Percentiles rank a stretch among this genome's conserved stretches.
Evolutionary conservation across 2,888 invertebrate genomes (phyloP).

Genomic region (Muschampia plurimacula): DNA sequence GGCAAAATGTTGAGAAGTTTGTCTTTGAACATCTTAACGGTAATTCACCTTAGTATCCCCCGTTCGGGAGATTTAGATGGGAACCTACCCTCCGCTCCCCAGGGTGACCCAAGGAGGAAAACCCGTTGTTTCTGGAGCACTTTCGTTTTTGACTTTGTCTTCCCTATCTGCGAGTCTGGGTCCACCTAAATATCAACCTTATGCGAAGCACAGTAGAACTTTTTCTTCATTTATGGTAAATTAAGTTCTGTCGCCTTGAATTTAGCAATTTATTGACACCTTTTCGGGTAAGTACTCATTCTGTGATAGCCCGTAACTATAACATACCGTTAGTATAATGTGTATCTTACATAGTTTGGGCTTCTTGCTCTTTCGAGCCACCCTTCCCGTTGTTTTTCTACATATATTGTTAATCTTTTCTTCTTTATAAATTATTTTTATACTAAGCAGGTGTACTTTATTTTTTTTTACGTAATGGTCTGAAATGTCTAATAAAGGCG

Average conservation of each 20-base stretch:
- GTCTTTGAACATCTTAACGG: constrained; percentile 71
- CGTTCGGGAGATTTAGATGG: constrained; percentile 78
- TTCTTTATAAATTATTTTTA: too few relatives aligned
- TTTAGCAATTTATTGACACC: constrained; percentile 74
- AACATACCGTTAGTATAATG: constrained; percentile 43
- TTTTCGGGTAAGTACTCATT: constrained; percentile 82
- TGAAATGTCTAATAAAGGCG: too few relatives aligned
- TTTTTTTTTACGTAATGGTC: too few relatives aligned
- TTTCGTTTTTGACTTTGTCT: constrained; percentile 35
- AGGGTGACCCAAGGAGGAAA: constrained; percentile 76
- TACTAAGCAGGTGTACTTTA: too few relatives aligned
- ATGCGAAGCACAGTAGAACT: constrained; percentile 30
- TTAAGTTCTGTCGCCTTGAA: constrained; percentile 51
- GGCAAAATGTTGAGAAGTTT: constrained; percentile 40
- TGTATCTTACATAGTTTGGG: constrained; percentile 59
- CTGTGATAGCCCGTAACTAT: constrained; percentile 61
- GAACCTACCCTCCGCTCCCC: constrained; percentile 64
- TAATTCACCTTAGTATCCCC: constrained; percentile 76
- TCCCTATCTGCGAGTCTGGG: constrained; percentile 46
- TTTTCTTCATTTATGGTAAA: constrained; percentile 18
- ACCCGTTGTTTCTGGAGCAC: constrained; percentile 77
- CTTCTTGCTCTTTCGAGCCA: constrained; percentile 27
- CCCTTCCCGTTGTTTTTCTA: too few relatives aligned
- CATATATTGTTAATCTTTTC: too few relatives aligned
- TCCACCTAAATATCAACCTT: constrained; percentile 44